Evolutionary conservation across 2,113 vertebrate species (phyloP), one percentile per base, ranked within the genome.

Genomic region (Mesitornis unicolor): DNA sequence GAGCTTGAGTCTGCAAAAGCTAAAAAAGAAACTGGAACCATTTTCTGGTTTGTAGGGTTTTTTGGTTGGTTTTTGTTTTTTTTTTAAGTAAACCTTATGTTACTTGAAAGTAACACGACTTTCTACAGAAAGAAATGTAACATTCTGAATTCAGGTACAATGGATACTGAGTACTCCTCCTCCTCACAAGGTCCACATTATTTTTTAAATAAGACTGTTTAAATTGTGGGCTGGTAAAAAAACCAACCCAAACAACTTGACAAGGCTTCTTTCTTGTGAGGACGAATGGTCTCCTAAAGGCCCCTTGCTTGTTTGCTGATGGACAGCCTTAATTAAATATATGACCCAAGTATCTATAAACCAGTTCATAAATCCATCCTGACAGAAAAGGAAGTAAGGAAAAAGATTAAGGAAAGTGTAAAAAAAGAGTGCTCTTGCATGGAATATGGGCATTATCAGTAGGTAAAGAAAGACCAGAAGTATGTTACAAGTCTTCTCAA

Each of bases 171-270:
- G 13, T 40, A 42, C 4, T 15, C 36, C 35, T 64, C 65, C n/a
- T n/a, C n/a, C n/a, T n/a, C 6, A 43, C 0, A 1, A 71, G 20
- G 8, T 26, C 33, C 47, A 48, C 4, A 11, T 2, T 40, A 2
- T 40, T 22, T 61, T 74, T 61, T 16, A 65, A 76, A 31, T 35
- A 70, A 50, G 26, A 51, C 13, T 45, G 18, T 60, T 71, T 59
- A 60, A 90, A 75, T 19, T 28, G 25, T 16, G 26, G 38, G 10
- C 12, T 47, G 38, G 20, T 83, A 57, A 61, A 81, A 77, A 69
- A 13, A 33, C 45, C 45, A n/a, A n/a, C 47, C 47, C 15, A 20
- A 36, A 20, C 9, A 26, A 10, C 63, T 74, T 70, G 3, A 31
- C 33, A 53, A 20, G 5, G 19, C 3, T 78, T 26, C 53, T 31